These are phyloP conservation scores for Pseudorhiza aurosa DNA, from an alignment of 30 jellyfish, hydroid and myxozoan genomes.

Conservation along the genomic window DNA sequence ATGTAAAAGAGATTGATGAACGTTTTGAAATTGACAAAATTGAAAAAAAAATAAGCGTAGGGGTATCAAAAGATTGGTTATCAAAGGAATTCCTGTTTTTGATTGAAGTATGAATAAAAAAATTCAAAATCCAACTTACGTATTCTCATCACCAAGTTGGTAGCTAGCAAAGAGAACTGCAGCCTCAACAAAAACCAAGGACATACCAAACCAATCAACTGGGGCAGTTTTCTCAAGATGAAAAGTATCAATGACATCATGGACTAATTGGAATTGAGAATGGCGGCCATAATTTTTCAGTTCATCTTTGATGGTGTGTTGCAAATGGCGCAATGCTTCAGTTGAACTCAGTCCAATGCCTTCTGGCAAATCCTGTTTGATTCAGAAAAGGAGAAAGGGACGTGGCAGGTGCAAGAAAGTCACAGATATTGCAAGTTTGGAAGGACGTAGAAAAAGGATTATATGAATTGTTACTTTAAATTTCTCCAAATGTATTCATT, in stretches of 20 bases:
- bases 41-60: no score
- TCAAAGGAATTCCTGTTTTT: no score
- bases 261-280: not conserved
- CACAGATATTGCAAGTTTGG: no score
- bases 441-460: no score
- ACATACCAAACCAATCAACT: constrained; percentile 71
- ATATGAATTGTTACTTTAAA: no score
- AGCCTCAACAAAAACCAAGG: constrained; percentile 19
- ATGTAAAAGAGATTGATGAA: no score
- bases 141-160: constrained; percentile 49
- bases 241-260: constrained; percentile 31
- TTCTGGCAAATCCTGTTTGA: constrained; percentile 8
- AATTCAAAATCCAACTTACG: constrained; percentile 5
- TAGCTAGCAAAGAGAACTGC: constrained; percentile 43
- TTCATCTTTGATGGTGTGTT: constrained; percentile 44
- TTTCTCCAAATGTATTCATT: no score
- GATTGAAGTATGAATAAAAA: no score
- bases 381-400: no score
- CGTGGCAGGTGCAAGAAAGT: no score
- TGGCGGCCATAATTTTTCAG: constrained; percentile 3
- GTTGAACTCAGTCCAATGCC: constrained; percentile 41
- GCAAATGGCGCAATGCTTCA: constrained; percentile 43
- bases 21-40: no score
- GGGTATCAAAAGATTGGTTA: no score
- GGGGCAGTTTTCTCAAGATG: constrained; percentile 26